Evolutionary conservation across 1,140 invertebrate species (phyloP).

Genomic region (Aphaenogaster ashmeadi): DNA sequence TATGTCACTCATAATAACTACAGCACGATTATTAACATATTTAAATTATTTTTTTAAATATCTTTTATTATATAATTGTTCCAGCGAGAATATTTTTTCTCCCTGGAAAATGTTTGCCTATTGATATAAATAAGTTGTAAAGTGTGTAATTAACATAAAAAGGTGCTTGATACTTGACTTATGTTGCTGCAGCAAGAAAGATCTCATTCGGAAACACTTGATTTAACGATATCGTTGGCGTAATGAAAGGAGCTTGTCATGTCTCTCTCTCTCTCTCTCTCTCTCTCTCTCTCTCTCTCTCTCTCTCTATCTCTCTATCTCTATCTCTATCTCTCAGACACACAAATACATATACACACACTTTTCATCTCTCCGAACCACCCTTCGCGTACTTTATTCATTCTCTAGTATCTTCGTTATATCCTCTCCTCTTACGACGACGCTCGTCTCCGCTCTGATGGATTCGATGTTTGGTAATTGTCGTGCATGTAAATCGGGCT

Average conservation of each 20-base stretch:
- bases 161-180: slow-evolving; percentile 2
- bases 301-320: too few relatives aligned
- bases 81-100: not conserved
- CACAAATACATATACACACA: not conserved
- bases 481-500: slow-evolving; percentile 48
- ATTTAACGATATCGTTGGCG: slow-evolving; percentile 39
- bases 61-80: not conserved
- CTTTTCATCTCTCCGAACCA: not conserved
- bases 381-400: slow-evolving; percentile 16
- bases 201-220: slow-evolving; percentile 13
- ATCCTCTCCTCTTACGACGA: slow-evolving; percentile 5
- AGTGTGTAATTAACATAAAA: slow-evolving; percentile 2
- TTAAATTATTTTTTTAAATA: not conserved
- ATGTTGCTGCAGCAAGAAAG: not conserved
- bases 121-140: not conserved
- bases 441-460: slow-evolving; percentile 30
- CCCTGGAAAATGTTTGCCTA: not conserved
- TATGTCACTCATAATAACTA: not conserved
- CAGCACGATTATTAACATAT: not conserved
- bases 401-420: slow-evolving; percentile 46
- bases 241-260: slow-evolving; percentile 35
- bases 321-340: not conserved
- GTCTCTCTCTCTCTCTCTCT: slow-evolving; percentile 13
- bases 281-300: too few relatives aligned
- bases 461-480: slow-evolving; percentile 59